Evolutionary conservation across 2,797 vertebrate species (phyloP).

Genomic region (Lithobates pipiens): DNA sequence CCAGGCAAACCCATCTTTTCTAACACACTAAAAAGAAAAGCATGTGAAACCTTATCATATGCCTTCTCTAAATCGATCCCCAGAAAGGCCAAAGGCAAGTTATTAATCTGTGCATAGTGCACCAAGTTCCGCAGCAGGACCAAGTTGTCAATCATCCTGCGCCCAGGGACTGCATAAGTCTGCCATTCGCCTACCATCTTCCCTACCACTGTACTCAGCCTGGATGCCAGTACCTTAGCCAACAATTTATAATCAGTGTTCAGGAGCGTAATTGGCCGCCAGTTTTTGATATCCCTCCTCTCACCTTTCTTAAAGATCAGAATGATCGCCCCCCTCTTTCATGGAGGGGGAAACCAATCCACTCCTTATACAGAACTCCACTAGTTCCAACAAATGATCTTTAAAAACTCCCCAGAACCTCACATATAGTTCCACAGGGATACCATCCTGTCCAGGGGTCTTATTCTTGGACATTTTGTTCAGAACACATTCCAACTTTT

Average conservation of each 20-base stretch:
- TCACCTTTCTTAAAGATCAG: not conserved
- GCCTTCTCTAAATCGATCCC: not conserved
- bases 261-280: not conserved
- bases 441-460: too few relatives aligned
- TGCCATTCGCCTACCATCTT: not conserved
- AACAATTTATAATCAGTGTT: not conserved
- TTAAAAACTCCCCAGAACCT: too few relatives aligned
- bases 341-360: too few relatives aligned
- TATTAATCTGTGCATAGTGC: accelerated
- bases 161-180: not conserved
- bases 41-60: not conserved
- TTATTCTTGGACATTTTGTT: too few relatives aligned
- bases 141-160: not conserved
- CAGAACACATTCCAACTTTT: too few relatives aligned
- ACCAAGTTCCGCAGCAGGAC: not conserved
- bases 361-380: too few relatives aligned
- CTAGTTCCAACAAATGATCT: too few relatives aligned
- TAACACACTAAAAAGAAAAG: not conserved
- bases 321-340: not conserved
- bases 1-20: not conserved
- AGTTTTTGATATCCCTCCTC: not conserved
- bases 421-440: too few relatives aligned
- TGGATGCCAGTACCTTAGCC: not conserved
- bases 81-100: accelerated
- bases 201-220: accelerated